A percentile compares a stretch with the other conserved stretches of the same genome.
Conservation (phyloP, 2,797 vertebrate genomes). For the Anabas testudineus region DNA sequence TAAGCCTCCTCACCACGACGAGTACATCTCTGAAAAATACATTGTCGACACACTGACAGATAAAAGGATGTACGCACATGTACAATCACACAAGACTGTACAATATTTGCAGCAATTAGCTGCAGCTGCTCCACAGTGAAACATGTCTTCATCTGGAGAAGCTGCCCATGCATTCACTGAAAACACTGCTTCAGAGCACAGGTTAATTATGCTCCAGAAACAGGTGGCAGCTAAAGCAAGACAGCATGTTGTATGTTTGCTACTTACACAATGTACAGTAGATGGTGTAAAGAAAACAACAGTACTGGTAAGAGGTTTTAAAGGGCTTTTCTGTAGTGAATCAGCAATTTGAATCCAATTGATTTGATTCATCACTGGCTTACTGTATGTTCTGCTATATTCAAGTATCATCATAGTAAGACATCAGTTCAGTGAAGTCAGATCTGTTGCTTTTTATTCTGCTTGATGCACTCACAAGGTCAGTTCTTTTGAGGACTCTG, state of each 20-base stretch:
- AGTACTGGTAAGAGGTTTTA: too few relatives aligned
- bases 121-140: background rate
- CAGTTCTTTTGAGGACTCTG: slow-evolving; percentile 4
- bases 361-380: background rate
- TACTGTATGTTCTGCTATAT: background rate
- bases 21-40: background rate
- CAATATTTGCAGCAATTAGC: background rate
- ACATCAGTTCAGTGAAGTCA: slow-evolving; percentile 6
- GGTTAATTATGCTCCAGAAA: too few relatives aligned
- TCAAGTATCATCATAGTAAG: slow-evolving; percentile 10
- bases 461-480: slow-evolving; percentile 23
- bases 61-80: background rate
- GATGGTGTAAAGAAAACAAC: too few relatives aligned
- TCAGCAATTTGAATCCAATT: too few relatives aligned
- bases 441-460: slow-evolving; percentile 8
- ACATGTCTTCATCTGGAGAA: background rate
- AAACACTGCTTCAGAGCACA: slow-evolving; percentile 29
- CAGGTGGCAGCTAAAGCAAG: too few relatives aligned
- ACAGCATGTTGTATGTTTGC: too few relatives aligned
- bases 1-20: background rate
- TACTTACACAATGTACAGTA: too few relatives aligned
- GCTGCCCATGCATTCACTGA: slow-evolving; percentile 10
- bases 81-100: background rate
- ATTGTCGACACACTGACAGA: background rate
- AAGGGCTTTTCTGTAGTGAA: too few relatives aligned